Conservation (phyloP, 2,113 vertebrate genomes). For the Mola mola region DNA sequence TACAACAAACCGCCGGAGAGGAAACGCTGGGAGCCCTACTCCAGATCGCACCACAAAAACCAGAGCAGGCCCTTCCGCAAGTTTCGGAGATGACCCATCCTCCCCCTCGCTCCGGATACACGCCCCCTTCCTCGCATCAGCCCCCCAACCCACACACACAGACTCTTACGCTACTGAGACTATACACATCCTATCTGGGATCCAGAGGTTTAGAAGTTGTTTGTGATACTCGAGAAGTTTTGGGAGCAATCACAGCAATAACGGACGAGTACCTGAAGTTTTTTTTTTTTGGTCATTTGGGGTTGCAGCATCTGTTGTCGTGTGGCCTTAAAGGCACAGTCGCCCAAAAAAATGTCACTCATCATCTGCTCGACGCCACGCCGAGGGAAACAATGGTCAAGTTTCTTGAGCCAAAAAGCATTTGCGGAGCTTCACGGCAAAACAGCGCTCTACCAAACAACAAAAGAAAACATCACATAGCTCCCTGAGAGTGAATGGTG, state of each 20-base stretch:
- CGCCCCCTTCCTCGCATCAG: conserved; percentile 6
- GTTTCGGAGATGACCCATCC: conserved; percentile 82
- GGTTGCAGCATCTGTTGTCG: background rate
- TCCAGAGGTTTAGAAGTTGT: conserved; percentile 22
- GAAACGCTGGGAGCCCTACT: conserved; percentile 94
- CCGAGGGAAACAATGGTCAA: no score
- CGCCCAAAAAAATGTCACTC: no score
- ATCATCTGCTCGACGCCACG: no score
- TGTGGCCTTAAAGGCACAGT: background rate
- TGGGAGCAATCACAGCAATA: conserved; percentile 29
- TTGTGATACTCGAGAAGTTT: background rate
- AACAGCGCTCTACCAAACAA: no score
- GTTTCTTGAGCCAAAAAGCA: no score
- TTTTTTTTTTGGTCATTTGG: conserved; percentile 18
- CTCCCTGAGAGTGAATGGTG: no score
- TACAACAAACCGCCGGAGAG: conserved; percentile 96
- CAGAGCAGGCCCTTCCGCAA: conserved; percentile 81
- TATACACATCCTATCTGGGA: conserved; percentile 27
- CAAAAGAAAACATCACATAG: no score
- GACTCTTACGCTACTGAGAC: conserved; percentile 39
- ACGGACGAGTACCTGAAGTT: conserved; percentile 12
- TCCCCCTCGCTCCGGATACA: conserved; percentile 34
- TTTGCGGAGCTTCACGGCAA: no score
- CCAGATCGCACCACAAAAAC: conserved; percentile 71
- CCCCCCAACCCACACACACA: conserved; percentile 44